phyloP scores from a whole-genome alignment of 2,888 invertebrate species.

The Nomada fucata region DNA sequence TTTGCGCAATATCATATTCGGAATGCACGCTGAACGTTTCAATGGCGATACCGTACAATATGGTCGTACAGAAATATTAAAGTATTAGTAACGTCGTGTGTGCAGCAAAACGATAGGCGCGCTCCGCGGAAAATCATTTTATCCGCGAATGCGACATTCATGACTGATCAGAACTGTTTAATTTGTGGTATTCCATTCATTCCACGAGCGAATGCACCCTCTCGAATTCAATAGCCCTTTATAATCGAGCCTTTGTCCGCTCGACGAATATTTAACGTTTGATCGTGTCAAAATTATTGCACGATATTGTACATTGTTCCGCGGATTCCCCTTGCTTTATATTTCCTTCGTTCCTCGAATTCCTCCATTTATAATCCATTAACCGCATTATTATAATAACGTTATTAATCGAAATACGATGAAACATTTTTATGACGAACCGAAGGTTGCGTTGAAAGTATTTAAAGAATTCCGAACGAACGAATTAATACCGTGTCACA shows the following conservation, averaged over 20 bases:
- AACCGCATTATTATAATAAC: background rate
- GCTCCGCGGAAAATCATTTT: constrained; percentile 40
- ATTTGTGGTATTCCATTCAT: constrained; percentile 47
- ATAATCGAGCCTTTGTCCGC: constrained; percentile 18
- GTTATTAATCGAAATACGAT: background rate
- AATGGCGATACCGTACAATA: background rate
- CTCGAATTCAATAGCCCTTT: constrained; percentile 14
- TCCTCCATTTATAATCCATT: background rate
- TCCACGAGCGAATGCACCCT: constrained; percentile 23
- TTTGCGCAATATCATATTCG: constrained; percentile 4
- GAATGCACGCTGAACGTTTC: background rate
- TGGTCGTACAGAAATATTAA: constrained; percentile 18
- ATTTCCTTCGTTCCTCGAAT: background rate
- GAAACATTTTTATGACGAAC: no score
- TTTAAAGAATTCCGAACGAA: no score
- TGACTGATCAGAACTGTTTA: constrained; percentile 54
- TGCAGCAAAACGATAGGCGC: background rate
- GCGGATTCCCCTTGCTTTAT: no score
- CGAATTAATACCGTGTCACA: no score
- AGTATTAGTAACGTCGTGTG: background rate
- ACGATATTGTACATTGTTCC: background rate
- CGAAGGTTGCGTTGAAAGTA: no score
- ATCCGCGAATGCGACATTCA: constrained; percentile 25
- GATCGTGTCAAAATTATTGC: constrained; percentile 9
- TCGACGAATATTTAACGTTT: constrained; percentile 19